phyloP scores from a whole-genome alignment of 2,113 vertebrate genomes.

The Scalopus aquaticus region DNA sequence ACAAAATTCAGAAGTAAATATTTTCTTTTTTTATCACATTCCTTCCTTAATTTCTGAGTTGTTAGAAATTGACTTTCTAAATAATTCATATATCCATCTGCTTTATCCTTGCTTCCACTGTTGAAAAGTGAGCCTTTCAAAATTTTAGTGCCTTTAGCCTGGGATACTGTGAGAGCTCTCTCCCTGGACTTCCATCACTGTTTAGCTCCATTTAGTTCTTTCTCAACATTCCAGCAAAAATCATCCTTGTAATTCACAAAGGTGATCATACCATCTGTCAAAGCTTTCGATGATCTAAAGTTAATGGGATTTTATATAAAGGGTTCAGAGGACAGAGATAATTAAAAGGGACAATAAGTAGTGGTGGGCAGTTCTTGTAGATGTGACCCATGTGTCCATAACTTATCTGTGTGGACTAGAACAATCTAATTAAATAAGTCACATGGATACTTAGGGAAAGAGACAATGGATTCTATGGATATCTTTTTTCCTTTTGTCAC shows the following conservation, averaged over 20 bases:
- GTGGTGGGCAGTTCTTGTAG: fast-evolving
- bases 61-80: not conserved
- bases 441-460: not conserved
- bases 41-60: not conserved
- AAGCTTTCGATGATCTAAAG: not conserved
- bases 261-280: not conserved
- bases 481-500: not conserved
- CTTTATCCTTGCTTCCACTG: not conserved
- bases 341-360: too few species aligned
- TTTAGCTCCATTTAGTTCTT: fast-evolving
- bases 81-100: not conserved
- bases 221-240: not conserved
- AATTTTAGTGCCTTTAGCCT: not conserved
- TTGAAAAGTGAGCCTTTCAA: not conserved
- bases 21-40: not conserved
- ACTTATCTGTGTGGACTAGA: not conserved
- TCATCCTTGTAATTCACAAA: not conserved
- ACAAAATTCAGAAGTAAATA: not conserved
- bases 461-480: not conserved
- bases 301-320: not conserved
- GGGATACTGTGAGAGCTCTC: not conserved
- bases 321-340: not conserved
- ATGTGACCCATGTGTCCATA: not conserved
- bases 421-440: not conserved
- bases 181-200: not conserved